A percentile compares a stretch with the other conserved stretches of the same genome.
Conservation (phyloP, 2,113 vertebrate genomes). For the Takifugu flavidus region DNA sequence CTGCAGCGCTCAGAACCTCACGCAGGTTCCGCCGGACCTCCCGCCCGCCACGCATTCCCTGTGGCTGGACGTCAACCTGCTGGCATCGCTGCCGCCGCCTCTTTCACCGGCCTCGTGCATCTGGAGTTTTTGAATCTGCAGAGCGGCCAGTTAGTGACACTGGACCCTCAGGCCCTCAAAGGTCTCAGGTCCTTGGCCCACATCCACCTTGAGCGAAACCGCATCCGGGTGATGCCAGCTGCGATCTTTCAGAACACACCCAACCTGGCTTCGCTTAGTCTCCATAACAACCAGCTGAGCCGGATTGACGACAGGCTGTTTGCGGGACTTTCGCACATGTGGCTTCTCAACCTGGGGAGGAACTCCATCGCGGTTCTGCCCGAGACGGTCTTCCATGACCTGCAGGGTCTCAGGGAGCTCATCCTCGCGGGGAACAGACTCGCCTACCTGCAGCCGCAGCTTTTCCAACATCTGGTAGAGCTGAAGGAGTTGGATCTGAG, state of each 20-base stretch:
- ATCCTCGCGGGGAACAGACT: constrained; percentile 89
- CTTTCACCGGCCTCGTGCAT: constrained; percentile 80
- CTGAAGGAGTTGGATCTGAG: constrained; percentile 91
- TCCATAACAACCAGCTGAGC: constrained; percentile 85
- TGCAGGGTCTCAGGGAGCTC: constrained; percentile 84
- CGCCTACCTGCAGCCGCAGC: constrained; percentile 88
- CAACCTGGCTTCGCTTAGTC: constrained; percentile 83
- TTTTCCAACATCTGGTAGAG: constrained; percentile 86
- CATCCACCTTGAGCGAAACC: constrained; percentile 88
- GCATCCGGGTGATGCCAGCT: constrained; percentile 73
- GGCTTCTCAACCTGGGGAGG: constrained; percentile 94
- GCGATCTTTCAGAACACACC: constrained; percentile 83
- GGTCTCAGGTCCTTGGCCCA: constrained; percentile 81
- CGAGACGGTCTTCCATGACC: constrained; percentile 81
- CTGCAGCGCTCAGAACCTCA: constrained; percentile 87
- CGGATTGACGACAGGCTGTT: constrained; percentile 88
- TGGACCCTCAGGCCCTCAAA: constrained; percentile 84
- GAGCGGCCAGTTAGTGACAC: constrained; percentile 74
- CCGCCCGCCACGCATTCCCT: constrained; percentile 77
- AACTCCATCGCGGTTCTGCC: constrained; percentile 89
- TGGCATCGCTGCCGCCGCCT: constrained; percentile 74
- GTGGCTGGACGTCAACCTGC: constrained; percentile 90
- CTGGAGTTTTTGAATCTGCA: constrained; percentile 92
- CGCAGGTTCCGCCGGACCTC: constrained; percentile 72
- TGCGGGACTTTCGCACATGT: constrained; percentile 84